Evolutionary conservation across 2,888 invertebrate genomes (phyloP).

Genomic region (Silvanus unidentatus): DNA sequence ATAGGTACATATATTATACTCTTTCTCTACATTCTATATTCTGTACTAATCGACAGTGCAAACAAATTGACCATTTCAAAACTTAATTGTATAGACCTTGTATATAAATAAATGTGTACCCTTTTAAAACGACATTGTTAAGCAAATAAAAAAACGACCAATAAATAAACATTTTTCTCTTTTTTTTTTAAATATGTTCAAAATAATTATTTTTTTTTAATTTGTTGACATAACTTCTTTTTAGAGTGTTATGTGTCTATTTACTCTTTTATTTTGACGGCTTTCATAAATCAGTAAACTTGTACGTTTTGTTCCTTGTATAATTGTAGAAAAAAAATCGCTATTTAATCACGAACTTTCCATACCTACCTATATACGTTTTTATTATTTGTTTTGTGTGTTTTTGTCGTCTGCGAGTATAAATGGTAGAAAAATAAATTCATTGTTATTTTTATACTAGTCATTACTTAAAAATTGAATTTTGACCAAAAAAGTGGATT

Average conservation of each 20-base stretch:
- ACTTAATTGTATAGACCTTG: conserved; percentile 26
- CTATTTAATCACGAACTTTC: too few species aligned
- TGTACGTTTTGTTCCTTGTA: neutral
- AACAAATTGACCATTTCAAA: conserved; percentile 16
- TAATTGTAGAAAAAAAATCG: neutral
- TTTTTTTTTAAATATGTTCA: neutral
- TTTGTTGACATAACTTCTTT: neutral
- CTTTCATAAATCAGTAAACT: conserved; percentile 1
- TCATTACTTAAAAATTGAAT: too few species aligned
- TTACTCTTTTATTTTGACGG: neutral
- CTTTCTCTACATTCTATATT: conserved; percentile 6
- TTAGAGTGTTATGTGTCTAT: neutral
- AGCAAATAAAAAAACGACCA: conserved; percentile 10
- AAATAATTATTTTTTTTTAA: neutral
- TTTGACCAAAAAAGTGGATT: too few species aligned
- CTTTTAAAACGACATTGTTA: conserved; percentile 22
- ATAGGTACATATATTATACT: too few species aligned
- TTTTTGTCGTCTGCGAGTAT: too few species aligned
- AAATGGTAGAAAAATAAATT: too few species aligned
- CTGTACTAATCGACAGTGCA: conserved; percentile 18
- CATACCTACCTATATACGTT: too few species aligned
- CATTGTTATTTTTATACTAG: too few species aligned
- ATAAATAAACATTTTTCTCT: conserved; percentile 5
- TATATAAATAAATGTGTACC: conserved; percentile 27
- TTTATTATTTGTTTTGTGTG: too few species aligned